Conservation (phyloP, 2,888 invertebrate species). For the Cheilosia pagana region DNA sequence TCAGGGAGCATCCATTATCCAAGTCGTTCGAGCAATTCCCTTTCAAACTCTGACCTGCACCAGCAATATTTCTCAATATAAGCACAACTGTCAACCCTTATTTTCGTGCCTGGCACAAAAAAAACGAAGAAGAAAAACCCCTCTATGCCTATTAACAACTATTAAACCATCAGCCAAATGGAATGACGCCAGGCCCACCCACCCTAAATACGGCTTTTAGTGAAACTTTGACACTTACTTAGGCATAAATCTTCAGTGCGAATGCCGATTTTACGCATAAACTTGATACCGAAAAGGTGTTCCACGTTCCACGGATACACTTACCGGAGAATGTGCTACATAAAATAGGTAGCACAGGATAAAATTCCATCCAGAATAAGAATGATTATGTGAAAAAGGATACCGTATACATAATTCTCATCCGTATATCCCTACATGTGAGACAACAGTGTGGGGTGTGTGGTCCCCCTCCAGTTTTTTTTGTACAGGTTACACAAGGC, state of each 20-base stretch:
- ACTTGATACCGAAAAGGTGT: conserved; percentile 57
- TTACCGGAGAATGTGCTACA: not conserved
- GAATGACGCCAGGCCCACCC: conserved; percentile 9
- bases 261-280: conserved; percentile 63
- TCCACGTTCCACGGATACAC: conserved; percentile 27
- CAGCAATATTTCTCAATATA: conserved; percentile 21
- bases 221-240: conserved; percentile 52
- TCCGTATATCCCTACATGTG: conserved; percentile 38
- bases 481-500: conserved; percentile 1
- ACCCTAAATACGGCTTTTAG: conserved; percentile 44
- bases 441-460: conserved; percentile 32
- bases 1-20: not conserved
- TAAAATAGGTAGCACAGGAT: conserved; percentile 27
- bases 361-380: not conserved
- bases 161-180: conserved; percentile 40
- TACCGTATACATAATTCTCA: conserved; percentile 49
- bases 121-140: conserved; percentile 1
- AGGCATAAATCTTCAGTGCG: conserved; percentile 59
- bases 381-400: conserved; percentile 50
- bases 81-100: conserved; percentile 25
- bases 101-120: not conserved
- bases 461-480: conserved; percentile 2
- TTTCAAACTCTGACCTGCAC: conserved; percentile 17
- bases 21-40: not conserved
- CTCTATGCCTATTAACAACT: conserved; percentile 46